Evolutionary conservation across 2,113 vertebrate species (phyloP), one percentile per base, ranked within the genome.

Genomic region (Quiscalus mexicanus): DNA sequence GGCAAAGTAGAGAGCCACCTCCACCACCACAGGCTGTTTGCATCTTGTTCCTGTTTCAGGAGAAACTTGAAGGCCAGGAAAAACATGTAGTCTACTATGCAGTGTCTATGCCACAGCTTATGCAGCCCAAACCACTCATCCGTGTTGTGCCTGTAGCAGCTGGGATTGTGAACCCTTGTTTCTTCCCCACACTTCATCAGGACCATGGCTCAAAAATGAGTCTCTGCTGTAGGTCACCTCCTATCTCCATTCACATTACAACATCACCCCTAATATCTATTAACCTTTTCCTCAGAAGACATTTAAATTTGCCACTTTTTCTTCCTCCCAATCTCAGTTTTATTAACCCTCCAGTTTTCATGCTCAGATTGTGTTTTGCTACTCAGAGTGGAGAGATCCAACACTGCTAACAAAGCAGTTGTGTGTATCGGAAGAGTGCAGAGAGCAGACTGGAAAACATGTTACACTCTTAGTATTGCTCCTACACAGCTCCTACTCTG

Each of bases 191-290:
- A 23, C 10, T 81, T 91, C 23, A 85, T 8, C 31, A 71, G 18
- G 22, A 58, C 44, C 4, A 10, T 35, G 19, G 27, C 11, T 18
- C 23, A 84, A 77, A 77, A 12, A 35, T 9, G 15, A 56, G 7
- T 45, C 5, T 42, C 21, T 47, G 5, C 27, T 56, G 19, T 28
- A 70, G 10, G 30, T 85, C 35, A 79, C 6, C 24, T 44, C 39
- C 37, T 50, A 16, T 35, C 23, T 69, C 37, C 41, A 24, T 20
- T 73, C 31, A 62, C 10, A 12, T 56, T 79, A 27, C 30, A 22
- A 18, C 20, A 21, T 11, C 1, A 1, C 2, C 4, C 11, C 3
- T 60, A 25, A 3, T 30, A 25, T 63, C 15, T 64, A 2, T 5
- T 67, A 42, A 42, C 12, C 5, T 69, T 87, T 24, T 37, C 47